These are phyloP conservation scores for Dermochelys coriacea DNA, from an alignment of 2,797 vertebrate genomes.

Conservation along the genomic window DNA sequence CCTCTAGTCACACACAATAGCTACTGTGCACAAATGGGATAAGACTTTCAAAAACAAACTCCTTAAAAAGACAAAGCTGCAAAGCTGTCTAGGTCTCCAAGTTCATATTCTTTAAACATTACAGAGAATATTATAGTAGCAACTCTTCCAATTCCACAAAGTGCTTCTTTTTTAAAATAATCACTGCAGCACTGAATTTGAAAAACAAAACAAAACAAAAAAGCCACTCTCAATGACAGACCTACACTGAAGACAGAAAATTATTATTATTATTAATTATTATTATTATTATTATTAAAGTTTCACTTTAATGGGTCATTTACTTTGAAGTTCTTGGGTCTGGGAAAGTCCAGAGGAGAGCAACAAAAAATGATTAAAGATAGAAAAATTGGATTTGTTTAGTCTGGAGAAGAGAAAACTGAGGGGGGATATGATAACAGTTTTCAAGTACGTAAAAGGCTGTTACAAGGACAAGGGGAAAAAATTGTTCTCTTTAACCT, in stretches of 20 bases:
- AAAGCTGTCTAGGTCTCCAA: neutral
- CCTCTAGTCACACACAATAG: neutral
- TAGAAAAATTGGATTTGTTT: too few species aligned
- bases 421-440: too few species aligned
- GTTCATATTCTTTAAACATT: conserved; percentile 55
- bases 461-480: too few species aligned
- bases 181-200: conserved; percentile 4
- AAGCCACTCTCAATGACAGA: neutral
- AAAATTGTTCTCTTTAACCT: too few species aligned
- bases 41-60: neutral
- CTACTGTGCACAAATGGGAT: neutral
- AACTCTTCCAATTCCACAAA: conserved; percentile 17
- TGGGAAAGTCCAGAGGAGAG: neutral
- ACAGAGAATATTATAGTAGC: conserved; percentile 62
- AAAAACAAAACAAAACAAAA: neutral
- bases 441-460: too few species aligned
- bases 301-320: too few species aligned
- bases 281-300: neutral
- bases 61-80: conserved; percentile 26
- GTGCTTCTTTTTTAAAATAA: conserved; percentile 45
- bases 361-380: too few species aligned
- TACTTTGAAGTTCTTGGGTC: conserved; percentile 54
- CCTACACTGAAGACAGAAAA: conserved; percentile 4
- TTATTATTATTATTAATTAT: neutral
- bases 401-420: too few species aligned